Evolutionary conservation across 2,888 invertebrate species (phyloP).

Genomic region (Tridacna gigas): DNA sequence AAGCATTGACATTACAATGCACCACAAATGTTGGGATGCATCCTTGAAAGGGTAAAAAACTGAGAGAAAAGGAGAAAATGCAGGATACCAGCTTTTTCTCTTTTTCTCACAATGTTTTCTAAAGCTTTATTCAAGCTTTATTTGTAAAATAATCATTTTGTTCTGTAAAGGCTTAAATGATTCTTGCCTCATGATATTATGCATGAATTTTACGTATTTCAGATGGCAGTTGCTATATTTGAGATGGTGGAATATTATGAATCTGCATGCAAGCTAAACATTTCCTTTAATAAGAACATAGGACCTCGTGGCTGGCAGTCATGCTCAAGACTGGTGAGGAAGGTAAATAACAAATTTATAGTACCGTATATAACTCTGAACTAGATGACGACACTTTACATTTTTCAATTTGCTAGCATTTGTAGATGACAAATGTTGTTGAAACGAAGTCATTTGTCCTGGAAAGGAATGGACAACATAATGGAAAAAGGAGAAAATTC

Average conservation of each 20-base stretch:
- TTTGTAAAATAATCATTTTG: too few species aligned
- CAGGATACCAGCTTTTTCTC: neutral
- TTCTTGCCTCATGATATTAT: neutral
- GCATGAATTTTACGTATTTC: slow-evolving; percentile 57
- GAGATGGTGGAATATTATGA: slow-evolving; percentile 98
- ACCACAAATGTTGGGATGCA: too few species aligned
- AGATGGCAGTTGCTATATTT: slow-evolving; percentile 91
- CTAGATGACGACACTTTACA: too few species aligned
- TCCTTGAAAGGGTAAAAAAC: too few species aligned
- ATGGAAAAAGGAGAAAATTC: too few species aligned
- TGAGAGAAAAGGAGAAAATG: neutral
- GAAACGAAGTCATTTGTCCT: too few species aligned
- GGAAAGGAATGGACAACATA: too few species aligned
- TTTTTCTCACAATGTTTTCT: neutral
- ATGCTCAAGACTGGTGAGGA: slow-evolving; percentile 91
- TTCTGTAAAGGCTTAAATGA: neutral
- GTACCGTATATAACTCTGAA: neutral
- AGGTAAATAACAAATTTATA: slow-evolving; percentile 86
- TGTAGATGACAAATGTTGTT: too few species aligned
- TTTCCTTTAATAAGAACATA: slow-evolving; percentile 91
- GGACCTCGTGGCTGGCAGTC: slow-evolving; percentile 93
- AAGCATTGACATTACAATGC: too few species aligned
- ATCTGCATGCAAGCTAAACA: slow-evolving; percentile 90
- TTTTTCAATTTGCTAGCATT: too few species aligned
- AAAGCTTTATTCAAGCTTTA: neutral